Percentiles rank a stretch among this genome's conserved stretches.
phyloP scores from a whole-genome alignment of 2,888 invertebrate species.

The Orthosia incerta region DNA sequence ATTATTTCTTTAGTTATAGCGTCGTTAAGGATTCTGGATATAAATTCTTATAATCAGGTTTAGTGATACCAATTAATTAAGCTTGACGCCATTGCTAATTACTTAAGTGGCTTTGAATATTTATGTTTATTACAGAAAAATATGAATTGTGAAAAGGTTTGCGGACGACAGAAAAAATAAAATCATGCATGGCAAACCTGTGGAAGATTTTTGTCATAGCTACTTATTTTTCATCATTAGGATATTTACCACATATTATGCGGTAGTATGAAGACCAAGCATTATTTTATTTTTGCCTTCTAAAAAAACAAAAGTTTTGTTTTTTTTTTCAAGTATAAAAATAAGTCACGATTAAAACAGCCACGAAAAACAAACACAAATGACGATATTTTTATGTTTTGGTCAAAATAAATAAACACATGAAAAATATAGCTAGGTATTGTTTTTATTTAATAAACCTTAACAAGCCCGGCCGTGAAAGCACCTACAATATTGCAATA shows the following conservation, averaged over 20 bases:
- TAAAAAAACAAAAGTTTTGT: no score
- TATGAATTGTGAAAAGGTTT: no score
- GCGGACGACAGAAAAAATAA: neutral
- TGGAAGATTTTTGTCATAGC: neutral
- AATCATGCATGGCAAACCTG: neutral
- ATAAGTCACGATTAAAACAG: no score
- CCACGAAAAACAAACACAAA: no score
- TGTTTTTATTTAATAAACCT: no score
- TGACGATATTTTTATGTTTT: no score
- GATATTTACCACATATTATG: neutral
- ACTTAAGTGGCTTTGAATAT: neutral
- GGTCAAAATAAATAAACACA: no score
- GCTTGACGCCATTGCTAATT: conserved; percentile 19
- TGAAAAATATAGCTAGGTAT: no score
- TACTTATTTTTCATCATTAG: neutral
- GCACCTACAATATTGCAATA: no score
- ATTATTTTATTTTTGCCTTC: no score
- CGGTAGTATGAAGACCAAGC: no score
- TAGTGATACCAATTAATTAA: neutral
- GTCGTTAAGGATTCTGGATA: neutral
- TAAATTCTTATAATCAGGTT: conserved; percentile 15
- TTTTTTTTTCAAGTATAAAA: no score
- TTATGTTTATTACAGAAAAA: neutral
- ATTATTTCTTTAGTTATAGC: neutral
- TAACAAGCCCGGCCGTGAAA: neutral